These are phyloP conservation scores for Butorides virescens DNA, from an alignment of 2,113 vertebrate species.

Conservation along the genomic window DNA sequence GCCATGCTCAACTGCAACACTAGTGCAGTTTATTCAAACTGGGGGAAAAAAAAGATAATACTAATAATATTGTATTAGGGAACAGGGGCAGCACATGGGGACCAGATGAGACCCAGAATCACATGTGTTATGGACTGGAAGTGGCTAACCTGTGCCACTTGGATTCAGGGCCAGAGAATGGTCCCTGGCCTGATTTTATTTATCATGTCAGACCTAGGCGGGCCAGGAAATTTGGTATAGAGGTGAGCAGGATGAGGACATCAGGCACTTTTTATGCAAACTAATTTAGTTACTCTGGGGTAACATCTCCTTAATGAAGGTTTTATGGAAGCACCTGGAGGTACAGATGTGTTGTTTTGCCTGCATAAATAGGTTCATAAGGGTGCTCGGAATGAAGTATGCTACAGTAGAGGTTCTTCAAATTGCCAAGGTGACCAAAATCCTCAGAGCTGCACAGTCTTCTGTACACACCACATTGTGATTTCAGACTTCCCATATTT, in stretches of 20 bases:
- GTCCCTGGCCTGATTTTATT: not conserved
- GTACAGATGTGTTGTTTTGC: not conserved
- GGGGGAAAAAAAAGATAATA: not conserved
- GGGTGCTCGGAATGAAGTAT: not conserved
- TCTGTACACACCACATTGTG: not conserved
- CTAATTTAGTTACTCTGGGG: not conserved
- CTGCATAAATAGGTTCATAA: not conserved
- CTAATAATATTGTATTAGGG: not conserved
- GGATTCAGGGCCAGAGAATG: not conserved
- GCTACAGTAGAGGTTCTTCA: not conserved
- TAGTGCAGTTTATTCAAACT: not conserved
- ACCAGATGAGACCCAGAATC: not conserved
- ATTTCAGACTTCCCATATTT: not conserved
- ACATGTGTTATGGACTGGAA: not conserved
- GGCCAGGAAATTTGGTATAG: not conserved
- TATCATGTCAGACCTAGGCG: not conserved
- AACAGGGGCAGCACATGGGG: not conserved
- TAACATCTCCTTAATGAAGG: not conserved
- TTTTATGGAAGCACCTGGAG: not conserved
- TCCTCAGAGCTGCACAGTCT: not conserved
- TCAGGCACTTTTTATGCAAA: not conserved
- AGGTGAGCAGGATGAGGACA: not conserved
- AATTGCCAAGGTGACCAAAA: not conserved
- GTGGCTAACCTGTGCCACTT: not conserved
- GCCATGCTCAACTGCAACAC: not conserved